Evolutionary conservation across 2,113 vertebrate species (phyloP), one percentile per base, ranked within the genome.

Genomic region (Chauna torquata): DNA sequence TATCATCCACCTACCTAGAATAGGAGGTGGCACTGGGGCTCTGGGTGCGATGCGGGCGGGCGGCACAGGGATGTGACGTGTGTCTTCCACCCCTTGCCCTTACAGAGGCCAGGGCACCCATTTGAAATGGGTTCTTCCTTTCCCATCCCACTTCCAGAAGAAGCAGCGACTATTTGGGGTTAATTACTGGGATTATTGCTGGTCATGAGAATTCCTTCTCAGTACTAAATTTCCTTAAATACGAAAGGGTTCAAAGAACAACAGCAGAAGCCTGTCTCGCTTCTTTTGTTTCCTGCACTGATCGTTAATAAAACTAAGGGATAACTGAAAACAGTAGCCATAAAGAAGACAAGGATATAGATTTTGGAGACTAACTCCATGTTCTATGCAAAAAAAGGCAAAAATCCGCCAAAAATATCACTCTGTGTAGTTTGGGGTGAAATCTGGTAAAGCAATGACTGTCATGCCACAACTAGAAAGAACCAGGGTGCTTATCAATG

Each of bases 241-340:
- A 94, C 15, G 83, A 92, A 94, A 94, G 65, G 44, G 88, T 94
- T 95, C 88, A 93, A 92, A 96, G 80, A 59, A 90, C 96, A 94
- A 8, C 76, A 95, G 82, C 76, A 96, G 80, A 89, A 95, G 65
- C 72, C 96, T 95, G 86, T 44, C 85, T 84, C 77, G 70, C 59
- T 90, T 57, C 64, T 90, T 84, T 69, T 92, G 84, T 79, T 94
- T 89, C 77, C 83, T 86, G 69, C 69, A 64, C 72, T 64, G 72
- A 75, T 17, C 70, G 83, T 86, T 93, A 96, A 95, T 85, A 82
- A 95, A 96, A 82, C 24, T 57, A 90, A 49, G 74, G 52, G 44
- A 89, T 96, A 97, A 97, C 86, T 97, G 94, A 65, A 94, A 96
- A 92, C 94, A 97, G 86, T 52, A 87, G 71, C 45, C 61, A 88